phyloP scores from a whole-genome alignment of 2,888 invertebrate species.

The Syrphus vitripennis region DNA sequence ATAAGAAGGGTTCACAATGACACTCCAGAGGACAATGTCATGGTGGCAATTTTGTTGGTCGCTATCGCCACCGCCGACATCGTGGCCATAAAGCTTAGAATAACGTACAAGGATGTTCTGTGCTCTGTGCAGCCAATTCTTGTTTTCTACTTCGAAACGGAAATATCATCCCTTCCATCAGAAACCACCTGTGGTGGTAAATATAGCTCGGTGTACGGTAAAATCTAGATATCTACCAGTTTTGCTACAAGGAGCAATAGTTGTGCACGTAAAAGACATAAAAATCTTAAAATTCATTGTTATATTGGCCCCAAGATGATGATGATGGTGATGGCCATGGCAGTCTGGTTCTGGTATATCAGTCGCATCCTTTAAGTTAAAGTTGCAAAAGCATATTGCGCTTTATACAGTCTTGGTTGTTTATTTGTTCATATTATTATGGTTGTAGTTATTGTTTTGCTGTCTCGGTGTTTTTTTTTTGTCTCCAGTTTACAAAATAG shows the following conservation, averaged over 20 bases:
- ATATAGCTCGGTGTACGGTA: background rate
- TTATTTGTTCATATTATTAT: background rate
- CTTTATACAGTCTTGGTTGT: background rate
- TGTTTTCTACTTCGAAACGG: constrained; percentile 13
- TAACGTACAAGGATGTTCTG: constrained; percentile 39
- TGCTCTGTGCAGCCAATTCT: background rate
- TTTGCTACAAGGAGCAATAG: constrained; percentile 56
- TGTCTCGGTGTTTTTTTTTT: background rate
- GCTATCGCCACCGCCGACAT: constrained; percentile 34
- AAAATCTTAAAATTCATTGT: constrained; percentile 72
- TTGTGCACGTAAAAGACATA: constrained; percentile 68
- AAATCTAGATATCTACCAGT: constrained; percentile 25
- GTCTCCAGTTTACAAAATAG: background rate
- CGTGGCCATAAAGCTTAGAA: constrained; percentile 62
- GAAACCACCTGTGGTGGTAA: constrained; percentile 62
- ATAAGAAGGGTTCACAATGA: constrained; percentile 69
- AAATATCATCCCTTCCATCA: constrained; percentile 38
- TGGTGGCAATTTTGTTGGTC: constrained; percentile 64
- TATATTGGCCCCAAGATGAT: constrained; percentile 69
- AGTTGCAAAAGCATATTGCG: constrained; percentile 24
- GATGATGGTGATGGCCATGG: constrained; percentile 40
- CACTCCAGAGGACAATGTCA: constrained; percentile 70
- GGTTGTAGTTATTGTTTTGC: background rate
- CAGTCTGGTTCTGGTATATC: constrained; percentile 17
- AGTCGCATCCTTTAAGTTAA: constrained; percentile 37